These are phyloP conservation scores for Athalia cordata DNA, from an alignment of 2,888 invertebrate genomes.

Conservation along the genomic window DNA sequence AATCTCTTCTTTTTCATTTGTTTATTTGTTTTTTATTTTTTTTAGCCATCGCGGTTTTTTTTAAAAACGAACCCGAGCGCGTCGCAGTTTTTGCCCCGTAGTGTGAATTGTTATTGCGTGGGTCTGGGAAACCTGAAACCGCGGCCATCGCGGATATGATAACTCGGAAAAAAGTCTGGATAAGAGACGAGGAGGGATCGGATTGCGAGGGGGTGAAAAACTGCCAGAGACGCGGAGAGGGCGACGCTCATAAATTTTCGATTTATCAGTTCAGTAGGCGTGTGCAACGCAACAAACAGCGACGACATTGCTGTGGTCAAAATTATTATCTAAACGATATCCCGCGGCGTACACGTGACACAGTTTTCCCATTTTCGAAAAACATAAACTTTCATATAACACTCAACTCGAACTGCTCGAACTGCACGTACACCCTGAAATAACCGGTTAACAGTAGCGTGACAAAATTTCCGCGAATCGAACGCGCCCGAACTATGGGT, in stretches of 20 bases:
- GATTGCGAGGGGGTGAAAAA: neutral
- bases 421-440: neutral
- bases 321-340: constrained; percentile 52
- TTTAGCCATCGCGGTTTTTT: too few species aligned
- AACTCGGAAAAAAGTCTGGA: constrained; percentile 6
- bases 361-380: constrained; percentile 12
- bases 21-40: too few species aligned
- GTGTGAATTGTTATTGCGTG: constrained; percentile 34
- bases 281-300: constrained; percentile 57
- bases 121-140: neutral
- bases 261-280: constrained; percentile 61
- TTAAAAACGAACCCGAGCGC: too few species aligned
- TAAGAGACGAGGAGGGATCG: constrained; percentile 17
- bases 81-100: neutral
- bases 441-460: too few species aligned
- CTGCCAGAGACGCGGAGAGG: neutral
- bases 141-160: neutral
- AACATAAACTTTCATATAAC: neutral
- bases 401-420: neutral
- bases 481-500: too few species aligned
- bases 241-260: constrained; percentile 57
- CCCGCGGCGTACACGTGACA: neutral
- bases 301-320: constrained; percentile 54
- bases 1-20: too few species aligned
- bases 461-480: too few species aligned